Evolutionary conservation across 2,113 vertebrate species (phyloP), one percentile per base, ranked within the genome.

Genomic region (Cephalopterus ornatus): DNA sequence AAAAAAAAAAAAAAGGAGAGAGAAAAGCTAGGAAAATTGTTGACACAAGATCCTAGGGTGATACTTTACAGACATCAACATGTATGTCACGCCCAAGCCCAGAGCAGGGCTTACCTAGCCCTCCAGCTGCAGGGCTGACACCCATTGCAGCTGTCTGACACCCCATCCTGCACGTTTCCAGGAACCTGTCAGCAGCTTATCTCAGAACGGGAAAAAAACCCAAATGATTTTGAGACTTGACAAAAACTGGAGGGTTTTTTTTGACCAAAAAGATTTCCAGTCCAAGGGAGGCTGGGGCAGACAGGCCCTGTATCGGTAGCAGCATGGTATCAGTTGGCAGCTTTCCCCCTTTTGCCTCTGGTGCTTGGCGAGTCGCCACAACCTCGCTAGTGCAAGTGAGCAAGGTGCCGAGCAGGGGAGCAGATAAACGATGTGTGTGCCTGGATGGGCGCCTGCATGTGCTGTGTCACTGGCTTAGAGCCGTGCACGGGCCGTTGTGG

Each of bases 91-190:
- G 75, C 86, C 96, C 62, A 89, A 94, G 70, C 76, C 92, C 94
- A 67, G 78, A 73, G 95, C 94, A 96, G 95, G 91, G 85, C 67
- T 98, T 86, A 95, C 94, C 92, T 95, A 96, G 88, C 94, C 72
- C 91, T 97, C 63, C 95, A 95, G 94, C 97, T 93, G 93, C 52
- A 18, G 75, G 63, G 58, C 37, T 72, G 74, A 88, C 95, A 88
- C 92, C 75, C 91, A 68, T 68, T 65, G 52, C 96, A 94, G 92
- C 93, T 86, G 79, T 77, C 72, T 93, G 91, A 92, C 95, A 79
- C 74, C 9, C 21, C 16, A 53, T 77, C 90, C 93, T 5, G 46
- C 82, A 61, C 46, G 91, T 79, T 11, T 14, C 82, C 16, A 5
- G 77, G 46, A 85, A 14, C 62, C 56, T 83, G 93, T 77, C 62